Percentiles rank a stretch among this genome's conserved stretches.
phyloP scores from a whole-genome alignment of 2,113 vertebrate species.

The Brachionichthys hirsutus region DNA sequence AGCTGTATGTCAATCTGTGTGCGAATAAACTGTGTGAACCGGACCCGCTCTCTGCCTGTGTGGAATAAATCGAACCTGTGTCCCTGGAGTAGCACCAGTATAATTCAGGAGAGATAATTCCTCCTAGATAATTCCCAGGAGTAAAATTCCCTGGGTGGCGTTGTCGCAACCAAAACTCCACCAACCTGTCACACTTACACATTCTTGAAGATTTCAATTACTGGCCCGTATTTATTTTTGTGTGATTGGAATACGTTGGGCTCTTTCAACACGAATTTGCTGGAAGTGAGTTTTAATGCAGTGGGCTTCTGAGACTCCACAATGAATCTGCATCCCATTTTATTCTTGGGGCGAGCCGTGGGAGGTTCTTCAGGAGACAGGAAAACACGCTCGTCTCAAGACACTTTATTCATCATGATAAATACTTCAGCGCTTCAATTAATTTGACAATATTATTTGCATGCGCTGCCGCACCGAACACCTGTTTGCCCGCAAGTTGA shows the following conservation, averaged over 20 bases:
- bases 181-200: constrained; percentile 52
- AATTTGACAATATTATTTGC: constrained; percentile 70
- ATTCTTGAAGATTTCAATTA: constrained; percentile 69
- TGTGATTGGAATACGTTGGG: constrained; percentile 62
- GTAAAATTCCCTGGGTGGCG: constrained; percentile 22
- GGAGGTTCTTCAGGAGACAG: constrained; percentile 56
- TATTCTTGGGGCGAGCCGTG: constrained; percentile 51
- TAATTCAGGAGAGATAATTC: too few relatives aligned
- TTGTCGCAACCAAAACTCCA: too few relatives aligned
- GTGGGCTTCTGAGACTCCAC: constrained; percentile 52
- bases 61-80: too few relatives aligned
- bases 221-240: constrained; percentile 68
- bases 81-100: too few relatives aligned
- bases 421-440: constrained; percentile 68
- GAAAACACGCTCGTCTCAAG: constrained; percentile 57
- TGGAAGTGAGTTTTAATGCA: constrained; percentile 62
- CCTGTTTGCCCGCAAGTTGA: constrained; percentile 54
- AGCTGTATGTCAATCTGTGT: too few relatives aligned
- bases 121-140: too few relatives aligned
- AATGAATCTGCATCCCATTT: constrained; percentile 66
- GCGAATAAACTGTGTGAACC: too few relatives aligned
- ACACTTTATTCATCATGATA: constrained; percentile 63
- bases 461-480: constrained; percentile 51
- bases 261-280: constrained; percentile 65
- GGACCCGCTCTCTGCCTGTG: too few relatives aligned